Conservation (phyloP, 92 coral and sea anemone genomes). For the Virgularia gustaviana region DNA sequence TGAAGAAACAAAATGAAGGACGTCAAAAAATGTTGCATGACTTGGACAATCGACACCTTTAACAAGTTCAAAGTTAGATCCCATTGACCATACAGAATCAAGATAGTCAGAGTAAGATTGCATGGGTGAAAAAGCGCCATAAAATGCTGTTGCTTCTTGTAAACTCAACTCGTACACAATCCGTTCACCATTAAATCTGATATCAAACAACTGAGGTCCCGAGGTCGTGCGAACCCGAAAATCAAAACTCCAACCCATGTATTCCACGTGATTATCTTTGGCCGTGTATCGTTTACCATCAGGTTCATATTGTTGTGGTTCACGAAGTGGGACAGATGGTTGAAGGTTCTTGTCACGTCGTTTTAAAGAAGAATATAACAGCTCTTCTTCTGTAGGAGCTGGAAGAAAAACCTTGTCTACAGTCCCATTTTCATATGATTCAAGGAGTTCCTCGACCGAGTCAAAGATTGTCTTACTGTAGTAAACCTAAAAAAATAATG, state of each 20-base stretch:
- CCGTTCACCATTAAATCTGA: slow-evolving; percentile 61
- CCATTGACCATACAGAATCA: slow-evolving; percentile 71
- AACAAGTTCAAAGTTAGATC: slow-evolving; percentile 67
- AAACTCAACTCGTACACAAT: slow-evolving; percentile 72
- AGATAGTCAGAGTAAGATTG: slow-evolving; percentile 60
- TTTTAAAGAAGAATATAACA: slow-evolving; percentile 44
- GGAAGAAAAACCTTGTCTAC: slow-evolving; percentile 38
- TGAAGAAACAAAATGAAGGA: slow-evolving; percentile 57
- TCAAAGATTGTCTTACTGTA: slow-evolving; percentile 53
- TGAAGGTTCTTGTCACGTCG: slow-evolving; percentile 58
- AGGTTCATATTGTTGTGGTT: slow-evolving; percentile 70
- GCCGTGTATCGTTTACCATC: slow-evolving; percentile 87
- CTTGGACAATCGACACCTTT: slow-evolving; percentile 75
- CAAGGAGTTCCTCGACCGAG: slow-evolving; percentile 50
- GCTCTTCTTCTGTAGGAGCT: not conserved
- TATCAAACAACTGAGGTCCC: slow-evolving; percentile 75
- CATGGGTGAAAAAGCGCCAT: slow-evolving; percentile 66
- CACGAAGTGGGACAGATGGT: slow-evolving; percentile 68
- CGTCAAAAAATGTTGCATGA: slow-evolving; percentile 67
- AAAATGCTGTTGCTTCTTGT: slow-evolving; percentile 78
- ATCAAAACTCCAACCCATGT: slow-evolving; percentile 94
- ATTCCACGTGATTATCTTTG: slow-evolving; percentile 66
- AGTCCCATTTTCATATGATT: slow-evolving; percentile 54
- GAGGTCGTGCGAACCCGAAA: slow-evolving; percentile 72
- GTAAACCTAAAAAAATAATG: no score